A percentile compares a stretch with the other conserved stretches of the same genome.
Conservation (phyloP, 30 jellyfish, hydroid and myxozoan genomes). For the Cassiopea andromeda region DNA sequence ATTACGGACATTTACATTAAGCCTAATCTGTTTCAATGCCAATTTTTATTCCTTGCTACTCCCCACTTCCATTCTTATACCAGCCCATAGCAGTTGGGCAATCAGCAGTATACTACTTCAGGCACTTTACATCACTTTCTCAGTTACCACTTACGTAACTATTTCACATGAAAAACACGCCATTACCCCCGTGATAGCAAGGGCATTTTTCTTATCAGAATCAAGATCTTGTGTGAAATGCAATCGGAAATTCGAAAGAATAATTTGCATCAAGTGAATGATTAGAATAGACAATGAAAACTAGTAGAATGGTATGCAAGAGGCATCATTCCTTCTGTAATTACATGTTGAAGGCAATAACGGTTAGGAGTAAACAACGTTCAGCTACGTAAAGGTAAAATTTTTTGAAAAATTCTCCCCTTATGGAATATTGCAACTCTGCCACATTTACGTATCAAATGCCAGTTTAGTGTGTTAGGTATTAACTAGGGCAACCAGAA, state of each 20-base stretch:
- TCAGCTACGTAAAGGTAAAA: background rate
- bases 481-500: too few species aligned
- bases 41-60: too few species aligned
- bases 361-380: constrained; percentile 5
- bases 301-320: constrained; percentile 34
- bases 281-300: constrained; percentile 5
- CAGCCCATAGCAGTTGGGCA: too few species aligned
- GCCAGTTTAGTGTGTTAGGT: too few species aligned
- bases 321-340: background rate
- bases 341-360: background rate
- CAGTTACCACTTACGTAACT: background rate
- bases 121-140: background rate
- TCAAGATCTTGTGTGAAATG: constrained; percentile 14
- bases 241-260: constrained; percentile 38
- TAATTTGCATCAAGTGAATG: constrained; percentile 12
- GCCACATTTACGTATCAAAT: too few species aligned
- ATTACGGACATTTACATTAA: too few species aligned
- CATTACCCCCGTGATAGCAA: constrained; percentile 34
- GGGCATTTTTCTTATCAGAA: constrained; percentile 27
- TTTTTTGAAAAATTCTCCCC: background rate
- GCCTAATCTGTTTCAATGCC: too few species aligned
- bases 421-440: background rate
- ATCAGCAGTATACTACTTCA: too few species aligned
- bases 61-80: too few species aligned
- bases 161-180: background rate